Conservation (phyloP, 1,140 invertebrate species). For the Elysia chlorotica region DNA sequence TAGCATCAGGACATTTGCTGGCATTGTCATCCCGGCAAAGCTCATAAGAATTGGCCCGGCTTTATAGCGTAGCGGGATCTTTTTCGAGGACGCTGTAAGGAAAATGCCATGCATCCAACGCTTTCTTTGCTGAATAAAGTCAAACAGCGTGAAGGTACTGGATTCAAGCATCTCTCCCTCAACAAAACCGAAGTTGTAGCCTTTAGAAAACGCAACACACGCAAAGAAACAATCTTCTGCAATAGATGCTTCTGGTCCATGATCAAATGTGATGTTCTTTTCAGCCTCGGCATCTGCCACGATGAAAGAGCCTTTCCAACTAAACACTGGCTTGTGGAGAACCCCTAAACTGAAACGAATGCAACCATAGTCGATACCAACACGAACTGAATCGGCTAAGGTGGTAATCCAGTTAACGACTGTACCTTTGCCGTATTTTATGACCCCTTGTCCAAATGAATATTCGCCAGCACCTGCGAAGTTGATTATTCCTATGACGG, state of each 20-base stretch:
- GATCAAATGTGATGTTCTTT: slow-evolving; percentile 89
- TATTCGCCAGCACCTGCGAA: slow-evolving; percentile 91
- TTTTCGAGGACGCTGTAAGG: slow-evolving; percentile 87
- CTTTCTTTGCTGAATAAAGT: slow-evolving; percentile 94
- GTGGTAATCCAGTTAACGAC: slow-evolving; percentile 97
- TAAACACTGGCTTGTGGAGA: slow-evolving; percentile 94
- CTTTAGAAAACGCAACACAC: slow-evolving; percentile 75
- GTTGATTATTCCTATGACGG: slow-evolving; percentile 86
- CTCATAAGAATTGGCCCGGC: slow-evolving; percentile 86
- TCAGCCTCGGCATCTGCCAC: slow-evolving; percentile 82
- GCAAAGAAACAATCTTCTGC: slow-evolving; percentile 97
- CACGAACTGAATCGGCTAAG: slow-evolving; percentile 92
- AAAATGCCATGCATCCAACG: slow-evolving; percentile 96
- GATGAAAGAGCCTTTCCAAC: slow-evolving; percentile 80
- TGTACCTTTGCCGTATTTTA: slow-evolving; percentile 96
- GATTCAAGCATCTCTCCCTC: slow-evolving; percentile 95
- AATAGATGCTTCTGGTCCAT: slow-evolving; percentile 91
- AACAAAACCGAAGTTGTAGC: slow-evolving; percentile 63
- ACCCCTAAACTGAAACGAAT: slow-evolving; percentile 88
- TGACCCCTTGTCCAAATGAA: slow-evolving; percentile 96
- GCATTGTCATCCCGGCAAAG: slow-evolving; percentile 95
- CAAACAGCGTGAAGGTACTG: slow-evolving; percentile 91
- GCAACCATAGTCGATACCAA: slow-evolving; percentile 91
- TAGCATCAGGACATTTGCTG: slow-evolving; percentile 87
- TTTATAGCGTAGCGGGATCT: slow-evolving; percentile 84